phyloP scores from a whole-genome alignment of 2,888 invertebrate species.

The Automeris io region DNA sequence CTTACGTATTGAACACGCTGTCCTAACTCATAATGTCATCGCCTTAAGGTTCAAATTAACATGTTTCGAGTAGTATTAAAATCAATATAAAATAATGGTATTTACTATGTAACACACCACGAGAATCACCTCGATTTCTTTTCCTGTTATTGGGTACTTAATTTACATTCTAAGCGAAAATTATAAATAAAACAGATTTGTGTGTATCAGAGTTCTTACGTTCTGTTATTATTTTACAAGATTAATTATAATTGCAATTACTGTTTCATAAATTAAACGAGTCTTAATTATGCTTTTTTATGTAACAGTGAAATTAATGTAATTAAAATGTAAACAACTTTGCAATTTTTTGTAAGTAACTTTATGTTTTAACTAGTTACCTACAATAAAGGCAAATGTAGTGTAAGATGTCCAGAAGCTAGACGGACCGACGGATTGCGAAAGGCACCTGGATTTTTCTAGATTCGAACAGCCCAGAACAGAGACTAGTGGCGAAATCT shows the following conservation, averaged over 20 bases:
- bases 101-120: conserved; percentile 20
- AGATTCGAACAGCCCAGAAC: no score
- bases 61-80: conserved; percentile 10
- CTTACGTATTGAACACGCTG: conserved; percentile 6
- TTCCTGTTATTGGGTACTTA: conserved; percentile 39
- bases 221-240: neutral
- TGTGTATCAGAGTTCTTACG: conserved; percentile 28
- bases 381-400: neutral
- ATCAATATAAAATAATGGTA: conserved; percentile 20
- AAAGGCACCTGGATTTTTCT: no score
- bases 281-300: no score
- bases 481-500: no score
- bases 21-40: conserved; percentile 12
- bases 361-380: neutral
- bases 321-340: neutral
- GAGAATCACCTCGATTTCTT: conserved; percentile 35
- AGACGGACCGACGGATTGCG: no score
- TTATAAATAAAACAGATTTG: conserved; percentile 27
- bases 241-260: no score
- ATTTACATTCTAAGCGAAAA: conserved; percentile 26
- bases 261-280: neutral
- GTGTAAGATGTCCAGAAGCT: no score
- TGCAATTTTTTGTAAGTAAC: neutral
- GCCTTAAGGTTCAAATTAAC: conserved; percentile 13
- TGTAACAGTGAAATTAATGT: neutral